Evolutionary conservation across 1,140 invertebrate genomes (phyloP).

Genomic region (Condylostylus longicornis): DNA sequence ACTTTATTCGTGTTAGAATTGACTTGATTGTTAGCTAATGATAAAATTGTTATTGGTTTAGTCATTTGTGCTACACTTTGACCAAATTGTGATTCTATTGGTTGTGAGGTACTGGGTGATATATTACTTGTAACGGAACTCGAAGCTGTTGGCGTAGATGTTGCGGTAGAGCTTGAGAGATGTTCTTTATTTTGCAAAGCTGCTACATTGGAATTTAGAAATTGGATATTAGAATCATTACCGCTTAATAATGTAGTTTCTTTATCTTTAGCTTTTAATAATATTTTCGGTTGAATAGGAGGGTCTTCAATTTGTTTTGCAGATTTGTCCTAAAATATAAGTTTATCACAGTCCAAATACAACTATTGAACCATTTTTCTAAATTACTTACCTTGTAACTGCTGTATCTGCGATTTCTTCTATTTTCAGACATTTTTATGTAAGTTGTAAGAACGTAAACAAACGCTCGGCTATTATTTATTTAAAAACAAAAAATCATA

Average conservation of each 20-base stretch:
- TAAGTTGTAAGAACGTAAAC: too few relatives aligned
- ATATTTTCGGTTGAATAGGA: conserved; percentile 11
- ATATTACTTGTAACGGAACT: conserved; percentile 4
- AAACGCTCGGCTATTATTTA: too few relatives aligned
- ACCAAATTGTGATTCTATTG: neutral
- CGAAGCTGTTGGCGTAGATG: neutral
- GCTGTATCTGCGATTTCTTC: too few relatives aligned
- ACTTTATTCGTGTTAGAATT: conserved; percentile 42
- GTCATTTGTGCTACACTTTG: conserved; percentile 16
- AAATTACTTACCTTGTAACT: too few relatives aligned
- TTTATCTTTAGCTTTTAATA: conserved; percentile 9
- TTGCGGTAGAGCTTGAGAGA: conserved; percentile 5
- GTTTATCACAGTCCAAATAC: too few relatives aligned
- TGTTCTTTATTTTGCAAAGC: conserved; percentile 7
- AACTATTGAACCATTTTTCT: too few relatives aligned
- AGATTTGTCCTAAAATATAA: too few relatives aligned
- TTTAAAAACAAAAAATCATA: too few relatives aligned
- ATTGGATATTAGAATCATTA: neutral
- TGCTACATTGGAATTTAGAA: neutral
- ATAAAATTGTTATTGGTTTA: conserved; percentile 15
- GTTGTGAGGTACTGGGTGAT: neutral
- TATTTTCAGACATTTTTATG: too few relatives aligned
- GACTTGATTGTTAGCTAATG: conserved; percentile 18
- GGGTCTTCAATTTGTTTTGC: too few relatives aligned
- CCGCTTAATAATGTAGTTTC: neutral